Evolutionary conservation across 2,113 vertebrate species (phyloP), one percentile per base, ranked within the genome.

Genomic region (Capra hircus): DNA sequence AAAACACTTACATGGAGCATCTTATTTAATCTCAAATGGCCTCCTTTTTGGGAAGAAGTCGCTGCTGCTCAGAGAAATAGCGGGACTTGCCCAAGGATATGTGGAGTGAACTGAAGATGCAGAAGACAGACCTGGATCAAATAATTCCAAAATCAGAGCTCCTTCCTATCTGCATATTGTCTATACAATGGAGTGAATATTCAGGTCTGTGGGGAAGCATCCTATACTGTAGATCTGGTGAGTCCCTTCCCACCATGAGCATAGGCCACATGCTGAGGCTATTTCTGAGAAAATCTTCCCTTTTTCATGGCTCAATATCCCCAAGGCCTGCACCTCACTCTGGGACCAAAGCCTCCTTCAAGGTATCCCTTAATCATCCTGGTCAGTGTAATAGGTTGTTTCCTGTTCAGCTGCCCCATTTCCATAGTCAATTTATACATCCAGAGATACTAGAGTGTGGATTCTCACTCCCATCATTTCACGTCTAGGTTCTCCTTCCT

Each of bases 401-500:
- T 94, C 43, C 62, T 94, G 33, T 95, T 82, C 12, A 88, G 71
- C 10, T 95, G 89, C 33, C 48, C 78, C n/a, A 30, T 95, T 96
- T 95, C 86, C 45, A 21, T 8, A 74, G 82, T 88, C 43, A 74
- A 48, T 94, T 95, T 59, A 45, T 94, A 48, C 3, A 92, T 62
- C 30, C 27, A 64, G 64, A 84, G 80, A 91, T 82, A 23, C 59
- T 62, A 93, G 33, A 96, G 60, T 23, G 45, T 15, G 93, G 43
- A 80, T 87, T 95, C 80, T 93, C 45, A 84, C 19, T 50, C 57
- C 48, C 52, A 6, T 87, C 5, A 9, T 88, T 95, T 93, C 45
- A 62, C 50, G 11, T 64, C 71, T 93, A 43, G n/a, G 30, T 77
- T 91, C 93, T 97, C 93, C 50, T 91, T 96, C n/a, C 28, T 88